These are phyloP conservation scores for Drosophila fulvimacula DNA, from an alignment of 2,888 invertebrate species.

Conservation along the genomic window DNA sequence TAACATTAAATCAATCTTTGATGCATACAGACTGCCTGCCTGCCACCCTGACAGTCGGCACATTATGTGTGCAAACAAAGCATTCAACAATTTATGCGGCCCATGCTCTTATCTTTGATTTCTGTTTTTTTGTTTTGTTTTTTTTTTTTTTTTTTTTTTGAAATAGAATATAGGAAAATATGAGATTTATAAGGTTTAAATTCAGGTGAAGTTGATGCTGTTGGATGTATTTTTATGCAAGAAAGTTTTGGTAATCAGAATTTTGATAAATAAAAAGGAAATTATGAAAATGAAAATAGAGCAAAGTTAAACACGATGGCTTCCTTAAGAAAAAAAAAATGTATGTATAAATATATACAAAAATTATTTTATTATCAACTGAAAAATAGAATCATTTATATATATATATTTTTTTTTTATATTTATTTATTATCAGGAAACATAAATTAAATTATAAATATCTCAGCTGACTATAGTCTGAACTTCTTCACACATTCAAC, in stretches of 20 bases:
- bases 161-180: neutral
- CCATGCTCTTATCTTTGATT: slow-evolving; percentile 21
- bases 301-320: too few relatives aligned
- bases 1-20: slow-evolving; percentile 72
- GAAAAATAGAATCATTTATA: too few relatives aligned
- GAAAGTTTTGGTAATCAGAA: neutral
- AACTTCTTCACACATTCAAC: neutral
- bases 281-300: too few relatives aligned
- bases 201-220: neutral
- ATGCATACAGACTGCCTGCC: slow-evolving; percentile 21
- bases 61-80: slow-evolving; percentile 3
- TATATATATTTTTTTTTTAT: too few relatives aligned
- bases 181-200: too few relatives aligned
- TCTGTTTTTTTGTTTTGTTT: too few relatives aligned
- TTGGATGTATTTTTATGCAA: neutral
- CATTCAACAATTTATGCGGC: slow-evolving; percentile 36
- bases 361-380: too few relatives aligned
- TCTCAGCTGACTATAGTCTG: neutral
- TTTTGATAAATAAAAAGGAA: neutral
- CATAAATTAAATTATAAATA: too few relatives aligned
- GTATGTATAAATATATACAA: too few relatives aligned
- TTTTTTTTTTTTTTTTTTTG: slow-evolving; percentile 1
- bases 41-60: too few relatives aligned
- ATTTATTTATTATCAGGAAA: too few relatives aligned
- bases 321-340: too few relatives aligned